These are phyloP conservation scores for Hylaea fasciaria DNA, from an alignment of 2,888 invertebrate species.

Conservation along the genomic window DNA sequence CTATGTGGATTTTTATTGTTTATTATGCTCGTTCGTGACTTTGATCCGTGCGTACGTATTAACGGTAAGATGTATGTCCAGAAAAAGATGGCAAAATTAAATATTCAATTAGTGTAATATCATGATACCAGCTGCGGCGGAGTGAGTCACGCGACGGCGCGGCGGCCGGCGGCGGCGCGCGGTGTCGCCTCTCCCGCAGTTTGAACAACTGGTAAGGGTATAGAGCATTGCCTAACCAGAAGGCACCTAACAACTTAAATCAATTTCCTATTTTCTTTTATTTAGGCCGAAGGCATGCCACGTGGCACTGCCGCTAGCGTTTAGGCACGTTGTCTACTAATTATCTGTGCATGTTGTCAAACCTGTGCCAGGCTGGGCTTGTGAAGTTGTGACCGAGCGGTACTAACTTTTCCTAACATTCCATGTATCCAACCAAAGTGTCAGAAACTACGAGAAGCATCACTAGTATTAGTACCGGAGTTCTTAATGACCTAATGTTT, in stretches of 20 bases:
- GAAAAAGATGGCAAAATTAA: conserved; percentile 7
- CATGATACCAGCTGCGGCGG: conserved; percentile 16
- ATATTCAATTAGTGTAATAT: conserved; percentile 19
- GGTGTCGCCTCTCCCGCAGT: conserved; percentile 1
- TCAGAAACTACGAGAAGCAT: too few relatives aligned
- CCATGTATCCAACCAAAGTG: too few relatives aligned
- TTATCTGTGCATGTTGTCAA: too few relatives aligned
- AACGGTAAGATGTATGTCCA: neutral
- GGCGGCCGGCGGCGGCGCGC: neutral
- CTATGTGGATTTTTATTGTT: neutral
- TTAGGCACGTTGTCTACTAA: too few relatives aligned
- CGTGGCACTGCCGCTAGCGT: too few relatives aligned
- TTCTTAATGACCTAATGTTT: neutral
- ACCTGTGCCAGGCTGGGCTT: too few relatives aligned
- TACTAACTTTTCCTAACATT: too few relatives aligned
- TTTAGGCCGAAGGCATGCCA: too few relatives aligned
- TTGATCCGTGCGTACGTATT: neutral
- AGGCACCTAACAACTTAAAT: neutral
- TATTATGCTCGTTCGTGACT: conserved; percentile 8
- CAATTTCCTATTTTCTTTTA: too few relatives aligned
- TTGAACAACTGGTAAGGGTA: conserved; percentile 23
- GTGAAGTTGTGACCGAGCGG: too few relatives aligned
- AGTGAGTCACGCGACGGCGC: neutral
- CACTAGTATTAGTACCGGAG: too few relatives aligned
- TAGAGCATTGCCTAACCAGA: neutral